Conservation (phyloP, 2,888 invertebrate genomes). For the Xylocampa areola region DNA sequence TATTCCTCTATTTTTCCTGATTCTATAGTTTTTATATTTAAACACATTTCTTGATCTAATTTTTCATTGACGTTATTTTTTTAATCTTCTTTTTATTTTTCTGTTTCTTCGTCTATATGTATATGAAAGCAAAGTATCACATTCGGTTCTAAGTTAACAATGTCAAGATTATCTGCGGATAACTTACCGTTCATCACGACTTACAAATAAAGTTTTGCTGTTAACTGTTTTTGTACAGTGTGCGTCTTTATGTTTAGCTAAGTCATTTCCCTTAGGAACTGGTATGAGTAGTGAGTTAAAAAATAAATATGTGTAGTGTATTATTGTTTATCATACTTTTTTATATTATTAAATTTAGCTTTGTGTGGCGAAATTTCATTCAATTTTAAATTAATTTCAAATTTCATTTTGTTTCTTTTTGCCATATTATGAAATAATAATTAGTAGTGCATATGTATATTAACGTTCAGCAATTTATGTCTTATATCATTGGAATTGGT, state of each 20-base stretch:
- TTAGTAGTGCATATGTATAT: no score
- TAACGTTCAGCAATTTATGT: no score
- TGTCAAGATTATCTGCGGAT: constrained; percentile 53
- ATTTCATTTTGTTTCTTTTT: no score
- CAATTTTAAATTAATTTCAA: no score
- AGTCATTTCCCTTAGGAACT: background rate
- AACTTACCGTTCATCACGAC: constrained; percentile 74
- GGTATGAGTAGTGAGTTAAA: no score
- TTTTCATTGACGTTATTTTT: background rate
- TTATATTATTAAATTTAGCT: no score
- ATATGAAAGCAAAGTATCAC: constrained; percentile 26
- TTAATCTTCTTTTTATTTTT: background rate
- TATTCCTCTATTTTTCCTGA: background rate
- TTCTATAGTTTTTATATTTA: background rate
- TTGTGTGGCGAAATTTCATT: no score
- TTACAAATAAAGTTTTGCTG: constrained; percentile 68
- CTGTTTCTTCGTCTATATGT: constrained; percentile 1
- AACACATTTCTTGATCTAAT: background rate
- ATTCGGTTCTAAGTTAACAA: constrained; percentile 47
- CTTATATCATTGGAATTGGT: no score
- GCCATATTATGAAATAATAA: no score
- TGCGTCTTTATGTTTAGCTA: constrained; percentile 40
- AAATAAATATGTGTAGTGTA: no score
- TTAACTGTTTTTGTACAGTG: constrained; percentile 65
- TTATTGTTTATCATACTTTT: no score